Evolutionary conservation across 2,888 invertebrate genomes (phyloP), one percentile per base, ranked within the genome.

Genomic region (Drosophila barbarae): DNA sequence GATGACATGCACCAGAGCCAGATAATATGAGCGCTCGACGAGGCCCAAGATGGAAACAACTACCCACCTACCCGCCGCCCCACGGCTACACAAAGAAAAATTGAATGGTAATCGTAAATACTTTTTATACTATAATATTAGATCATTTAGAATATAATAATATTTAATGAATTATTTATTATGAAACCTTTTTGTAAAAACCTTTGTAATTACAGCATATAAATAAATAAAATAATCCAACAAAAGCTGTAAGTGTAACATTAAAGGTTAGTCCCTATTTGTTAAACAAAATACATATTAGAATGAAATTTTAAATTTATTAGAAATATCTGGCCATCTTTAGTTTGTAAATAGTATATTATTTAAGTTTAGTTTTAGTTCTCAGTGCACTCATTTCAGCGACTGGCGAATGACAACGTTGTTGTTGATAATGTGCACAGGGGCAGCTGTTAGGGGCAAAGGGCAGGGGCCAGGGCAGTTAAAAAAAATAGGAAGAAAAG

Each of bases 1-100:
- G 69, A 69, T 69, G 71, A 69, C 69, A 69, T 66, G 57, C 68
- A 68, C 68, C 66, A 68, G 68, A 66, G 68, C 57, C 66, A 66
- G 66, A 66, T 69, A 64, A 69, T 69, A 52, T 69, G 71, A 49
- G 47, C 41, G 65, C 66, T 47, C 65, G 55, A 65, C 67, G 64
- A 57, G 65, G 63, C 66, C 66, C 66, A 65, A 65, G 53, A 64
- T 52, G 63, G 44, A 38, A 68, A 58, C 69, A 47, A 36, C 50
- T 30, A 30, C 68, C 30, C 18, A 18, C 15, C 21, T n/a, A 28
- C 5, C 35, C 34, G 26, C 5, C 10, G 15, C 2, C 26, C 36
- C 21, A 12, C 21, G 12, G 12, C 0, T 26, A 9, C 21, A 56
- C 30, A 12, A 28, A 6, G 2, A 6, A 39, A 32, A 55, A 55